A percentile compares a stretch with the other conserved stretches of the same genome.
Evolutionary conservation across 1,140 invertebrate species (phyloP).

Genomic region (Whitmania pigra): DNA sequence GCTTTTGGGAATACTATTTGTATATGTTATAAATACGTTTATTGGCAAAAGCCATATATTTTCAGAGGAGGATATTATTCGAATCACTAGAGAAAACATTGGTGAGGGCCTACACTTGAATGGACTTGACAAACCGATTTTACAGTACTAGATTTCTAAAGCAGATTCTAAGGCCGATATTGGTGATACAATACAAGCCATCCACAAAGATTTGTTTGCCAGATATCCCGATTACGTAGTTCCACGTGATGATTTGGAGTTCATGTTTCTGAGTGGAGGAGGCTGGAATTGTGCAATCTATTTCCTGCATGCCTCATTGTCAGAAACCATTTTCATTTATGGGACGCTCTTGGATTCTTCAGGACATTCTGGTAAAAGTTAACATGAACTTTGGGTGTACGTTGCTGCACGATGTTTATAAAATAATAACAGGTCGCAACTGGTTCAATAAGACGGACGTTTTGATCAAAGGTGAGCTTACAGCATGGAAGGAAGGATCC

Average conservation of each 20-base stretch:
- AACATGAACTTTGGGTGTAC: not conserved
- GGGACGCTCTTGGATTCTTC: constrained; percentile 39
- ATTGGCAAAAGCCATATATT: constrained; percentile 31
- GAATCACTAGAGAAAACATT: constrained; percentile 30
- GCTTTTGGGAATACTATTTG: too few relatives aligned
- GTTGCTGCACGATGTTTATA: too few relatives aligned
- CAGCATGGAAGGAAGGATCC: constrained; percentile 39
- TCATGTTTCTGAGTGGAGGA: constrained; percentile 41
- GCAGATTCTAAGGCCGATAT: too few relatives aligned
- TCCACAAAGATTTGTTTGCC: constrained; percentile 30
- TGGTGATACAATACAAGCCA: constrained; percentile 14
- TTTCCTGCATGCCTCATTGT: constrained; percentile 39
- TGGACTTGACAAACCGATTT: too few relatives aligned
- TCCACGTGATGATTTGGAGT: constrained; percentile 32
- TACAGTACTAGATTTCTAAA: too few relatives aligned
- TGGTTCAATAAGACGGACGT: constrained; percentile 42
- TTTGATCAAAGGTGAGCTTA: constrained; percentile 35
- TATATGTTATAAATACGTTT: too few relatives aligned
- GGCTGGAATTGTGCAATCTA: constrained; percentile 42
- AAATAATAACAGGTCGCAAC: constrained; percentile 33
- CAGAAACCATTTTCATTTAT: constrained; percentile 42
- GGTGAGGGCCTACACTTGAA: constrained; percentile 23
- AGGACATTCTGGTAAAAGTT: constrained; percentile 38
- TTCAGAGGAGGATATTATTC: constrained; percentile 28
- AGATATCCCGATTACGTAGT: constrained; percentile 37